phyloP scores from a whole-genome alignment of 2,113 vertebrate species.

The Ceratotherium simum region DNA sequence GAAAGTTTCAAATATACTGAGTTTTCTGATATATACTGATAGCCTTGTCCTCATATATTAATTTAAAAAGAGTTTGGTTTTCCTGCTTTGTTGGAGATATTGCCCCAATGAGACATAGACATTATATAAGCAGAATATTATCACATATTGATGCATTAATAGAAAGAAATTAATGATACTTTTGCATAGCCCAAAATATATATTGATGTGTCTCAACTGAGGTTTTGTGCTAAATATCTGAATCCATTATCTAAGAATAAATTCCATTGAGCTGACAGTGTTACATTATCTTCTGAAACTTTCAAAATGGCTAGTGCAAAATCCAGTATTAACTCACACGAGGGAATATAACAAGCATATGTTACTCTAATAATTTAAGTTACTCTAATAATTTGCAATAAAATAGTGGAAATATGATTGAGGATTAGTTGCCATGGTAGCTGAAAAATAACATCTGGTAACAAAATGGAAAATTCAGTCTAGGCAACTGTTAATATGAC shows the following conservation, averaged over 20 bases:
- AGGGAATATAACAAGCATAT: constrained; percentile 12
- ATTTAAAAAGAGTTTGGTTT: neutral
- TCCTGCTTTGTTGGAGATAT: neutral
- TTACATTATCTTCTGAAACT: constrained; percentile 18
- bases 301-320: constrained; percentile 11
- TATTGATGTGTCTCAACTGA: neutral
- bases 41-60: neutral
- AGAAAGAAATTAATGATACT: neutral
- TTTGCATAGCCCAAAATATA: neutral
- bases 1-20: neutral
- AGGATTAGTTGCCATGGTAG: constrained; percentile 52
- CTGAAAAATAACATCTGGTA: constrained; percentile 54
- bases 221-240: constrained; percentile 24
- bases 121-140: neutral
- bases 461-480: constrained; percentile 55
- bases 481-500: neutral
- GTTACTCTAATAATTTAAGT: neutral
- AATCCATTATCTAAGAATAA: neutral
- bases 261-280: neutral
- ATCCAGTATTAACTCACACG: neutral
- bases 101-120: neutral
- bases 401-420: constrained; percentile 57
- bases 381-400: constrained; percentile 55
- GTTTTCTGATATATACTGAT: neutral
- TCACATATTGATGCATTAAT: neutral